Conservation (phyloP, 1,140 invertebrate genomes). For the Anastatus disparis region DNA sequence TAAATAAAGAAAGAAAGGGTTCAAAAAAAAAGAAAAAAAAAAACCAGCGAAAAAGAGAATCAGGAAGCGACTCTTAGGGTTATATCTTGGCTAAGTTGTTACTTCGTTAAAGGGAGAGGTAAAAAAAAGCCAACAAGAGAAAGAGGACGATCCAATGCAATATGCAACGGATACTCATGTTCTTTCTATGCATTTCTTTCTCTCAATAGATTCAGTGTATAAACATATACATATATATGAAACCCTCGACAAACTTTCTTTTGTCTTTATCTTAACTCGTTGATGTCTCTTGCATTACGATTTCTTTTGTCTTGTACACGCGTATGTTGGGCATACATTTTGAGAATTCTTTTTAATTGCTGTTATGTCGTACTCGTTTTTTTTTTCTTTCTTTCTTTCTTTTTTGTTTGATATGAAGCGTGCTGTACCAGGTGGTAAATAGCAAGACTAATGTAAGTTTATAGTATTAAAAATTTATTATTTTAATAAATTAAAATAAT, state of each 20-base stretch:
- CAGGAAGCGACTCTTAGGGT: background rate
- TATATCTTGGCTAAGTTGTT: conserved; percentile 31
- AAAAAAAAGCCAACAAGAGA: too few relatives aligned
- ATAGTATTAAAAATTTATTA: too few relatives aligned
- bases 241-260: too few relatives aligned
- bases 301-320: too few relatives aligned
- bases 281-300: conserved; percentile 7
- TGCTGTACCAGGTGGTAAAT: too few relatives aligned
- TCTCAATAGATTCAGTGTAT: too few relatives aligned
- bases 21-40: too few relatives aligned
- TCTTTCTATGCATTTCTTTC: background rate
- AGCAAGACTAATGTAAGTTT: too few relatives aligned
- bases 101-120: conserved; percentile 42
- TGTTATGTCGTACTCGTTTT: background rate
- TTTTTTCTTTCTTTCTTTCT: background rate
- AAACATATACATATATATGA: too few relatives aligned
- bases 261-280: conserved; percentile 11
- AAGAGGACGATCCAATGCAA: conserved; percentile 50
- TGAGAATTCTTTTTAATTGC: background rate
- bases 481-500: too few relatives aligned
- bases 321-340: too few relatives aligned
- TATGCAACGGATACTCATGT: conserved; percentile 27
- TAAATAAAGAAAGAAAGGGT: conserved; percentile 35
- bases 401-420: background rate
- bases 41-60: background rate